Percentiles rank a stretch among this genome's conserved stretches.
Conservation (phyloP, 1,140 invertebrate genomes). For the Leptopilina boulardi region DNA sequence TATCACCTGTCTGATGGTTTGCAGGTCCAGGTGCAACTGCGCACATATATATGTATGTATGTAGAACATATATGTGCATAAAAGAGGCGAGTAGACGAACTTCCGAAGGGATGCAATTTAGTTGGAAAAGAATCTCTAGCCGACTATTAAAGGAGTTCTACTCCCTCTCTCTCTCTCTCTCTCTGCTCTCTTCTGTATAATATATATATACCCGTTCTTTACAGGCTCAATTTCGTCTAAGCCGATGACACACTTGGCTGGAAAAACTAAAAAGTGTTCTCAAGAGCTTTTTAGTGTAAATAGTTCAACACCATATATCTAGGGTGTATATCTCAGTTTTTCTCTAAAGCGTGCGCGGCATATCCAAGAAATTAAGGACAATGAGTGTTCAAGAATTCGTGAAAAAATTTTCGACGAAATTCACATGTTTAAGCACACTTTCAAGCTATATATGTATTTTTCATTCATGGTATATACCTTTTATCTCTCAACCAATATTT, state of each 20-base stretch:
- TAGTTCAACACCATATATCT: constrained; percentile 5
- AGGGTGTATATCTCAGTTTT: not conserved
- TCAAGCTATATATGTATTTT: not conserved
- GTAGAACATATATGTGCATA: constrained; percentile 5
- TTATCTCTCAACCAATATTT: too few species aligned
- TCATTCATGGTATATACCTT: constrained; percentile 2
- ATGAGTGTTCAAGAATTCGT: not conserved
- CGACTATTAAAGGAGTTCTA: constrained; percentile 1
- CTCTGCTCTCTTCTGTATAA: too few species aligned
- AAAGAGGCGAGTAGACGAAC: constrained; percentile 1
- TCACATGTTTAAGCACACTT: constrained; percentile 29
- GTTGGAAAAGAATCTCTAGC: not conserved
- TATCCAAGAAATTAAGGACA: constrained; percentile 15
- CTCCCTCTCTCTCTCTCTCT: too few species aligned
- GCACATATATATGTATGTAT: too few species aligned
- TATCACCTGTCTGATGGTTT: not conserved
- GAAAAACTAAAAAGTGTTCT: not conserved
- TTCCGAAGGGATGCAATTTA: constrained; percentile 17
- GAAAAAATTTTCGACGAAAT: constrained; percentile 4
- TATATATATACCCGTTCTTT: not conserved
- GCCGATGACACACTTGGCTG: constrained; percentile 27
- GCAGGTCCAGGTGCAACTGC: constrained; percentile 15
- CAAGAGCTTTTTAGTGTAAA: not conserved
- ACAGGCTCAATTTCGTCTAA: constrained; percentile 20
- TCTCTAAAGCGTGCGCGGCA: not conserved